Evolutionary conservation across 2,888 invertebrate species (phyloP).

Genomic region (Adelphocoris suturalis): DNA sequence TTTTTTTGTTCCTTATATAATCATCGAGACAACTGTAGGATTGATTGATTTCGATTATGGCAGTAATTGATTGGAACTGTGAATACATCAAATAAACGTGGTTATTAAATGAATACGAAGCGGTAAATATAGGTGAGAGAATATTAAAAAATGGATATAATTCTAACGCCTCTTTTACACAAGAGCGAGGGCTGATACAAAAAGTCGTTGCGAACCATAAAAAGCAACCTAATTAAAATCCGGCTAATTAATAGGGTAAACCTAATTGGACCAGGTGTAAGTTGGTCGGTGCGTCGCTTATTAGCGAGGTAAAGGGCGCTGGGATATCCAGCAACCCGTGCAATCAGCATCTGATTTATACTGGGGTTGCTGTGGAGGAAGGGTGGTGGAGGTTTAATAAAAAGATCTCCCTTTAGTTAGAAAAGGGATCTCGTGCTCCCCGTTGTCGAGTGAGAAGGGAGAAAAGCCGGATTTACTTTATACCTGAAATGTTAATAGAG

Average conservation of each 20-base stretch:
- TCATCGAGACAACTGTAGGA: no score
- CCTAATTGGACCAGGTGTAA: constrained; percentile 68
- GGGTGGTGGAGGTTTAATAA: constrained; percentile 54
- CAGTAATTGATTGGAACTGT: no score
- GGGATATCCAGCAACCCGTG: constrained; percentile 28
- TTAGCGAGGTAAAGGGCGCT: constrained; percentile 35
- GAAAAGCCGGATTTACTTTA: constrained; percentile 55
- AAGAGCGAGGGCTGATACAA: constrained; percentile 26
- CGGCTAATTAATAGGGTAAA: constrained; percentile 64
- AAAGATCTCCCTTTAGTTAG: constrained; percentile 62
- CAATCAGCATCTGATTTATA: constrained; percentile 68
- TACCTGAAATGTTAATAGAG: constrained; percentile 61
- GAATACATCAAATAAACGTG: not conserved
- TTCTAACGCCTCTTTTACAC: not conserved
- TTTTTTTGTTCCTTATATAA: no score
- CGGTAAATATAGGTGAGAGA: not conserved
- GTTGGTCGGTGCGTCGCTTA: constrained; percentile 62
- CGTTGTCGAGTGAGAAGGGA: constrained; percentile 29
- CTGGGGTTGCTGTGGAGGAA: not conserved
- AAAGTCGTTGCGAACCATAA: constrained; percentile 34
- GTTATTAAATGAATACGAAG: not conserved
- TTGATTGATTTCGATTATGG: no score
- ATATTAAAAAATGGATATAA: not conserved
- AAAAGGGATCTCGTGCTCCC: not conserved
- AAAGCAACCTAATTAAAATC: constrained; percentile 62